These are phyloP conservation scores for Lycocerus yunnanus DNA, from an alignment of 2,888 invertebrate species.

Conservation along the genomic window DNA sequence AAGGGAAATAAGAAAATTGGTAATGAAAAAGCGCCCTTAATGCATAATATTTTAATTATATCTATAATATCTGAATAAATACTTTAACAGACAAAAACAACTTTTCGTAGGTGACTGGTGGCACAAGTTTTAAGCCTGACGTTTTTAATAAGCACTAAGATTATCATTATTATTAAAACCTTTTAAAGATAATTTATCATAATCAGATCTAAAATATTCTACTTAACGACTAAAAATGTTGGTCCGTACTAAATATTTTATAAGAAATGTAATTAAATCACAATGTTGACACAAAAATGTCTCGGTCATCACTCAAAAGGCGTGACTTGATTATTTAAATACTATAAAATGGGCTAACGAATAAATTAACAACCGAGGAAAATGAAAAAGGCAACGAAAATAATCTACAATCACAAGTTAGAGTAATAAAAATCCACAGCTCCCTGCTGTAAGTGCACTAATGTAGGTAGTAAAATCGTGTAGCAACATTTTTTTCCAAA, in stretches of 20 bases:
- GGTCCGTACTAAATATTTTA: slow-evolving; percentile 29
- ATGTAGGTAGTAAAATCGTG: not conserved
- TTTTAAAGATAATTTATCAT: slow-evolving; percentile 11
- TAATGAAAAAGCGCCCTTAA: not conserved
- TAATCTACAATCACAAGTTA: not conserved
- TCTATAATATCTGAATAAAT: slow-evolving; percentile 26
- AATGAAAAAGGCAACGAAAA: not conserved
- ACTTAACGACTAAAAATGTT: slow-evolving; percentile 21
- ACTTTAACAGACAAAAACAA: slow-evolving; percentile 28
- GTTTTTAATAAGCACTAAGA: slow-evolving; percentile 22
- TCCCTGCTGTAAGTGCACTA: slow-evolving; percentile 9
- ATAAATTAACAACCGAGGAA: not conserved
- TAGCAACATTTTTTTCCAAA: not conserved
- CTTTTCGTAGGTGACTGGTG: slow-evolving; percentile 29
- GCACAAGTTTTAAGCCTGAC: slow-evolving; percentile 29
- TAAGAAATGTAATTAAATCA: slow-evolving; percentile 24
- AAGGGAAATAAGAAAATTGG: too few relatives aligned
- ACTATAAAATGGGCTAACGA: not conserved
- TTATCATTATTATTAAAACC: slow-evolving; percentile 12
- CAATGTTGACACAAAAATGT: slow-evolving; percentile 21
- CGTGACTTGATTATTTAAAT: not conserved
- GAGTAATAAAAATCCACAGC: slow-evolving; percentile 15
- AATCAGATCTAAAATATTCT: slow-evolving; percentile 25
- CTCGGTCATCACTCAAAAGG: not conserved
- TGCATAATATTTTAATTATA: slow-evolving; percentile 6